Conservation (phyloP, 2,113 vertebrate genomes). For the Peromyscus maniculatus region DNA sequence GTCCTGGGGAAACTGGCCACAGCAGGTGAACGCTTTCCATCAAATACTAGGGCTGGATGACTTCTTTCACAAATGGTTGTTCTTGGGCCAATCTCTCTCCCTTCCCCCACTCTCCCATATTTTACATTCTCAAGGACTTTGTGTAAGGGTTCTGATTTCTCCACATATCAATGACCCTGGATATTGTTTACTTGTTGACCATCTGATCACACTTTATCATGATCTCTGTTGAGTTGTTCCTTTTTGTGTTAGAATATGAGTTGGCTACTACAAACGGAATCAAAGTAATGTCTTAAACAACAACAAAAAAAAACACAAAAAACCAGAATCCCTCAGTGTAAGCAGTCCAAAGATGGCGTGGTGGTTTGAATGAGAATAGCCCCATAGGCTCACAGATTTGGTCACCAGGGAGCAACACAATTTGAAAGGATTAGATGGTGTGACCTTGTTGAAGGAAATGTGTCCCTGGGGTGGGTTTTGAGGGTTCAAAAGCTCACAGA, state of each 20-base stretch:
- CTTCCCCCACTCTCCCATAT: background rate
- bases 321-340: background rate
- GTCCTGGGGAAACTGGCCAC: background rate
- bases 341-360: background rate
- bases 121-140: background rate
- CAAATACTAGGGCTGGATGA: background rate
- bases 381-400: background rate
- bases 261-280: background rate
- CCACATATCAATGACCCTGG: background rate
- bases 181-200: background rate
- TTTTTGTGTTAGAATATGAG: background rate
- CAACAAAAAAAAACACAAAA: background rate
- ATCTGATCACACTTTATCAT: background rate
- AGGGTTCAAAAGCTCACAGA: background rate
- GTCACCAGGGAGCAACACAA: background rate
- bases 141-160: background rate
- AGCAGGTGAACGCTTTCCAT: background rate
- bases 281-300: background rate
- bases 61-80: background rate
- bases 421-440: background rate
- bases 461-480: background rate
- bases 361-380: background rate
- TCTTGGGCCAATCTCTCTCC: background rate
- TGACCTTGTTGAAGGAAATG: background rate
- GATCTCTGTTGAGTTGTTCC: background rate